Base-by-base conservation (phyloP, 2,797 vertebrate genomes). In the Tapera naevia region DNA sequence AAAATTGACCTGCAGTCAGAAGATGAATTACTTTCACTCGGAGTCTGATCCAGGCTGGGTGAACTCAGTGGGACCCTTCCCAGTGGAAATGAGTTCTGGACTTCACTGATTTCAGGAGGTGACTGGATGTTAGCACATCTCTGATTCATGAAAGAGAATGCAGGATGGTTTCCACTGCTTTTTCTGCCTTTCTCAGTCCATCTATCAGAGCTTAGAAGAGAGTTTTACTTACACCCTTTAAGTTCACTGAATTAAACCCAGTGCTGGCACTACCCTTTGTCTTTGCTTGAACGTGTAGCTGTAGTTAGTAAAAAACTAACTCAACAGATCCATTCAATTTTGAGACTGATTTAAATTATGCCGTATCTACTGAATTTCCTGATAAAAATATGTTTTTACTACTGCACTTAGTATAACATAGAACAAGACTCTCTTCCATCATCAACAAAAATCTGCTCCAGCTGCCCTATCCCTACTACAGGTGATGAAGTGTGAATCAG, bases 401-500 rank as follows among this genome's bases (percentile, higher is more conserved):
- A 45, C 80, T 48, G 25, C 48, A 37, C 72, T 93, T 81, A 75
- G 64, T 67, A 25, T 56, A 81, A 71, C 51, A 51, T 16, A 69
- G 56, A 91, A 43, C 0, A 2, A 72, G 62, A 74, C 24, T 71
- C 54, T 56, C 60, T 89, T 93, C 89, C 69, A 79, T 80, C 85
- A 86, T 24, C 88, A 88, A 32, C 24, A 82, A 69, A 88, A 28
- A 13, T 8, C 82, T 88, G 87, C 19, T 92, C 45, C 70, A 92
- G 76, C 82, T 86, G 73, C 86, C 66, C 91, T 65, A 4, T 61
- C 39, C 76, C 82, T 88, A 28, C 76, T 86, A 11, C 89, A 93
- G 93, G 92, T 92, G 96, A 92, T 92, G 93, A 96, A 91, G 94
- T 91, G 91, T 93, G 91, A 95, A 92, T 85, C 93, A 92, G 82